Base-by-base conservation (phyloP, 2,888 invertebrate species). In the Calliopum simillimum region DNA sequence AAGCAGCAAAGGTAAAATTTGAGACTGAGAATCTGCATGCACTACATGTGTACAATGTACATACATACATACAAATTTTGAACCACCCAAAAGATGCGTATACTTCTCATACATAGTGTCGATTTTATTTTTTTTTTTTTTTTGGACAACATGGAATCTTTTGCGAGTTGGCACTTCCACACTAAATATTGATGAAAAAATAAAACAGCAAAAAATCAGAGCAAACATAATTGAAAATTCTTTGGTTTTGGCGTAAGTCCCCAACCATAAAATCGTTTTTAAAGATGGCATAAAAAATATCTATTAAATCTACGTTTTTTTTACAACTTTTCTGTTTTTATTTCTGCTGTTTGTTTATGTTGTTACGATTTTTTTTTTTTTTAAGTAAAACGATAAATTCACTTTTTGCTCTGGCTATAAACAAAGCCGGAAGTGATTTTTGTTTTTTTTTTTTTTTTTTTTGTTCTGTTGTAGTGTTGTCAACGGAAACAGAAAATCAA, bases 281-380 rank as follows among this genome's bases (percentile, higher is more conserved):
- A 59, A 33, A 12, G 25, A 33, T 33, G 33, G 14, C 33, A 58
- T 14, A 33, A 58, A 58, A 16, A 33, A 58, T n/a, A n/a, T 59
- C 59, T 33, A 59, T 59, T 41, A 41, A 59, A 59, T 41, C 41
- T 59, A 43, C 33, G 56, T 43, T 33, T 41, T 16, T 53, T 51
- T 21, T 51, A 19, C 11, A 6, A 33, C 1, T 23, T 53, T 23
- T 53, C 19, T 53, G 21, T 23, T 53, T 23, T 53, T 8, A 33
- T 33, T 23, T 14, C 23, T 59, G 33, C 41, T 41, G 11, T 16
- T 59, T 41, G n/a, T 59, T 33, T 6, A 19, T 59, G 43, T 58
- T 41, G 58, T 5, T 41, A 5, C 33, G 23, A 5, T 56, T 56
- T 13, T 25, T 56, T 21, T 56, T 16, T 25, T 59, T 41, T n/a